Percentiles rank a stretch among this genome's conserved stretches.
Conservation (phyloP, 2,113 vertebrate genomes). For the Picathartes gymnocephalus region DNA sequence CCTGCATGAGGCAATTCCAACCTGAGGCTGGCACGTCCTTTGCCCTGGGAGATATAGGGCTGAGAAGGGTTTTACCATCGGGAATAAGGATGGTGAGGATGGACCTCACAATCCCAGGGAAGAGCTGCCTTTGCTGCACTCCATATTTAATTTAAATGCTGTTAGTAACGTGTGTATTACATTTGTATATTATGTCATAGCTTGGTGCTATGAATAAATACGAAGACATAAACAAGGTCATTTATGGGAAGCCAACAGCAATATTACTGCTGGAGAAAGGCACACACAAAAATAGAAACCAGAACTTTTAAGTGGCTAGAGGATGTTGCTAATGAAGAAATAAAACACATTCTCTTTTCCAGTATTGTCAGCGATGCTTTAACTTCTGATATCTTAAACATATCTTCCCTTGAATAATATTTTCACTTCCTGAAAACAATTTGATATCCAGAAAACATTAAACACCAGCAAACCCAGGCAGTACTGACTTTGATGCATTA, state of each 20-base stretch:
- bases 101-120: neutral
- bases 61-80: neutral
- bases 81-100: neutral
- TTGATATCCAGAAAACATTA: constrained; percentile 16
- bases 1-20: neutral
- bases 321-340: constrained; percentile 35
- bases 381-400: constrained; percentile 18
- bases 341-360: neutral
- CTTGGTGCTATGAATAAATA: constrained; percentile 36
- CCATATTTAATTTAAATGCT: constrained; percentile 12
- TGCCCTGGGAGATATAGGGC: neutral
- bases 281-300: neutral
- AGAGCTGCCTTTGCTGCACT: neutral
- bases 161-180: constrained; percentile 2
- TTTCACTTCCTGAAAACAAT: constrained; percentile 21
- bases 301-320: neutral
- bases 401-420: constrained; percentile 16
- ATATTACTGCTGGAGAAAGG: neutral
- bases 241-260: constrained; percentile 21
- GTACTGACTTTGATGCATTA: constrained; percentile 14
- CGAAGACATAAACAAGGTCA: constrained; percentile 54
- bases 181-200: neutral
- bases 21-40: neutral
- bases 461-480: neutral
- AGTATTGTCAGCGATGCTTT: neutral